phyloP scores from a whole-genome alignment of 2,113 vertebrate genomes.

The Mastomys natalensis region DNA sequence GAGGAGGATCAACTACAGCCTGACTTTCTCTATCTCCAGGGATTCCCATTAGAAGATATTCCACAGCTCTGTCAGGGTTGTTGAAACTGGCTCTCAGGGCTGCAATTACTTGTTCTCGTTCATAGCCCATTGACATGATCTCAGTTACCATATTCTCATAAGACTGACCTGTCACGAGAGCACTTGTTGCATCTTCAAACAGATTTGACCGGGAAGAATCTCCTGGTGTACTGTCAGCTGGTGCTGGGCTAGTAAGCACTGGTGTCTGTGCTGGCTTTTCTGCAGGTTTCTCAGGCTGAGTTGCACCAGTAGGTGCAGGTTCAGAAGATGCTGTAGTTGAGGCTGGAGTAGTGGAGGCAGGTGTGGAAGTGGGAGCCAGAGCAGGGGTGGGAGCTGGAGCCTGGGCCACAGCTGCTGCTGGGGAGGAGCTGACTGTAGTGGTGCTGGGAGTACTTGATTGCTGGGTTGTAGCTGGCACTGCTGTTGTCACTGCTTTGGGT shows the following conservation, averaged over 20 bases:
- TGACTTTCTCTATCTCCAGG: conserved; percentile 91
- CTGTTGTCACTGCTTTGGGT: conserved; percentile 90
- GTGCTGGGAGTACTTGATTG: conserved; percentile 78
- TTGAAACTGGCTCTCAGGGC: conserved; percentile 97
- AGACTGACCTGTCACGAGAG: conserved; percentile 96
- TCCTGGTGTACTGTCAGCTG: conserved; percentile 90
- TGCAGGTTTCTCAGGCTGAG: conserved; percentile 87
- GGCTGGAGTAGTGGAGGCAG: conserved; percentile 81
- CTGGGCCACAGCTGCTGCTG: conserved; percentile 80
- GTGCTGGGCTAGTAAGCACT: conserved; percentile 82
- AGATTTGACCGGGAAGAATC: conserved; percentile 92
- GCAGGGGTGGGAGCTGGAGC: conserved; percentile 83
- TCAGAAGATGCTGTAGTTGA: conserved; percentile 84
- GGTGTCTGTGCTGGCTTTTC: conserved; percentile 87
- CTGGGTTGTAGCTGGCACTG: conserved; percentile 84
- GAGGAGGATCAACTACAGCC: conserved; percentile 86
- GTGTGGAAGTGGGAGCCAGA: conserved; percentile 80
- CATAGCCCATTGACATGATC: conserved; percentile 99
- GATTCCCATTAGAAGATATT: conserved; percentile 96
- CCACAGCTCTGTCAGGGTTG: conserved; percentile 97
- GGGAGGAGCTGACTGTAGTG: conserved; percentile 72
- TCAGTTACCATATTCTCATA: conserved; percentile 98
- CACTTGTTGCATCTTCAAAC: conserved; percentile 97
- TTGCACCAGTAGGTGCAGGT: conserved; percentile 80
- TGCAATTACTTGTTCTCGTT: conserved; percentile 94